Evolutionary conservation across 1,140 invertebrate genomes (phyloP), one percentile per base, ranked within the genome.

Genomic region (Drosophila melanogaster): DNA sequence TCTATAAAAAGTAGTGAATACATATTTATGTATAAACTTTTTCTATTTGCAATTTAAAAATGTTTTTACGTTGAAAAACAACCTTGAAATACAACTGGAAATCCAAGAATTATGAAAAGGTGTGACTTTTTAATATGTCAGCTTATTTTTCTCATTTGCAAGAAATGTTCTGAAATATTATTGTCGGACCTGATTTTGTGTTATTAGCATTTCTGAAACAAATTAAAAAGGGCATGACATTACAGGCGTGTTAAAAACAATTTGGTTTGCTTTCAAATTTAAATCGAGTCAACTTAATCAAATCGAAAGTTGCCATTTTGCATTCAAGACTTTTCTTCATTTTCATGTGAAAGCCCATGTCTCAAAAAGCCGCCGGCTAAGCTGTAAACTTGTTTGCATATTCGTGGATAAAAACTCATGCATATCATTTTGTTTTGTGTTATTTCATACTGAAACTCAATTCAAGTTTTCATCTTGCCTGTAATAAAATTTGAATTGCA

Each of bases 401-500:
- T 47, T 53, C 49, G 15, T 11, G 17, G 3, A 14, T 37, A 76
- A 70, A 72, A 74, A 50, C 58, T 57, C 58, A 84, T 80, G 77
- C 77, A 86, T 81, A 70, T 74, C 37, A 78, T 77, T 77, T 86
- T 15, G 59, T 43, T 64, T 64, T 77, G 54, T 67, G 56, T 50
- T 60, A 72, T 67, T 84, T 84, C 53, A 67, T 71, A 46, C 30
- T 60, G 55, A 37, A 77, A 65, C 72, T 73, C 60, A 66, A 72
- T 67, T 73, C 57, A 59, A 73, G 73, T 74, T 83, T 78, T 77
- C 47, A 65, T 65, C 53, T 51, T 65, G 35, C 26, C 61, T 51
- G 24, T 43, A 77, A 77, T 77, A 57, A 89, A 89, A 83, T 89
- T 86, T 83, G 71, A 81, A 77, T 83, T 73, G 83, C 47, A 87